Base-by-base conservation (phyloP, 2,797 vertebrate genomes). In the Cyprinodon diabolis region DNA sequence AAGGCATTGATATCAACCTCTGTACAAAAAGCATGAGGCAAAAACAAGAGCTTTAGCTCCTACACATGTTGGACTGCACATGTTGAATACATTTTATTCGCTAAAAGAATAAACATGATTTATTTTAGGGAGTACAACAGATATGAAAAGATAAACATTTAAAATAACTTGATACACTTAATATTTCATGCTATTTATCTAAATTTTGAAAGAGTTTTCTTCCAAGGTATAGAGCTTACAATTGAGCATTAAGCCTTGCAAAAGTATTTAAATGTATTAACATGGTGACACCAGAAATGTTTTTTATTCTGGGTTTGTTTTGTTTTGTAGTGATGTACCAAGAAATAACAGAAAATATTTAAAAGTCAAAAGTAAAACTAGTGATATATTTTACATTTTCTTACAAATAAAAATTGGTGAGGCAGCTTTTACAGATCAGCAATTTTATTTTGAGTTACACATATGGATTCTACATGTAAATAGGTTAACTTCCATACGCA, bases 31-130 rank as follows among this genome's bases (percentile, higher is more conserved):
- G 85, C 82, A 87, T 90, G 85, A 89, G 68, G 69, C 78, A 72
- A 74, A 13, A 76, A 84, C 86, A 84, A 77, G 76, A 51, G 82
- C 80, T 87, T 91, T 89, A 84, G 87, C 86, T 79, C 74, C 72
- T 80, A 21, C 69, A 83, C 54, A 77, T 71, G 11, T 81, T 78
- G 82, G 89, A 93, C 90, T 90, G 86, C 91, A 92, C 90, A 92
- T 88, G 83, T 87, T 76, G 91, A 89, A 82, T 68, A 55, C 80
- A 69, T 76, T 62, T 72, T 83, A 66, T 72, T 83, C 82, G 63
- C 14, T 49, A 51, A 71, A 78, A 76, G 70, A 85, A 87, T 80
- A 71, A 68, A 72, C 67, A 48, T 54, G 80, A 75, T 87, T 85
- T 84, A 79, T 68, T 79, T 56, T 68, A 80, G 84, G 79, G 57